Evolutionary conservation across 2,797 vertebrate species (phyloP).

Genomic region (Xiphophorus birchmanni): DNA sequence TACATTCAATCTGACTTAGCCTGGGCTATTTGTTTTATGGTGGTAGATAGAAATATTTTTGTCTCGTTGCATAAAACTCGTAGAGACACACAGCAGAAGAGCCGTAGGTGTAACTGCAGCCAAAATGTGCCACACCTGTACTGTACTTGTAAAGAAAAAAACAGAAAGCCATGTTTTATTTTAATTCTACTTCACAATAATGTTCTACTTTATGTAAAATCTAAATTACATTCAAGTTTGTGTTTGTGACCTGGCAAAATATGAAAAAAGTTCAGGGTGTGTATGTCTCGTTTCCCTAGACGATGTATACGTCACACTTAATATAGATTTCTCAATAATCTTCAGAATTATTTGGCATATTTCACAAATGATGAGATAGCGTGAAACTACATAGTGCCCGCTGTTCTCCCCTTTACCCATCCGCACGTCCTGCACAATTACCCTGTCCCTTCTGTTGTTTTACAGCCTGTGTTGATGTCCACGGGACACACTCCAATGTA

Average conservation of each 20-base stretch:
- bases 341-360: background rate
- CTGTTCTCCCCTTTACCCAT: slow-evolving; percentile 32
- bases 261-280: background rate
- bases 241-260: background rate
- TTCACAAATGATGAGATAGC: background rate
- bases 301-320: background rate
- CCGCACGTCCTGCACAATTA: slow-evolving; percentile 60
- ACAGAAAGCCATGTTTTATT: background rate
- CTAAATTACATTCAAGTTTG: background rate
- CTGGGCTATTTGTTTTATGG: background rate
- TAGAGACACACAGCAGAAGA: background rate
- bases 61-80: background rate
- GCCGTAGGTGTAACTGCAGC: background rate
- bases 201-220: background rate
- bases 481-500: slow-evolving; percentile 87
- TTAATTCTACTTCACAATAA: background rate
- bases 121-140: background rate
- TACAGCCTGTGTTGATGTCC: slow-evolving; percentile 87
- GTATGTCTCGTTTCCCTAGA: background rate
- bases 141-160: background rate
- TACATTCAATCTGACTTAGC: background rate
- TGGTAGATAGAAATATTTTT: background rate
- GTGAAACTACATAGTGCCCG: slow-evolving; percentile 7
- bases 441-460: slow-evolving; percentile 75
- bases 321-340: slow-evolving; percentile 3